Base-by-base conservation (phyloP, 92 coral and sea anemone species). In the Umimayanthus chanpuru region DNA sequence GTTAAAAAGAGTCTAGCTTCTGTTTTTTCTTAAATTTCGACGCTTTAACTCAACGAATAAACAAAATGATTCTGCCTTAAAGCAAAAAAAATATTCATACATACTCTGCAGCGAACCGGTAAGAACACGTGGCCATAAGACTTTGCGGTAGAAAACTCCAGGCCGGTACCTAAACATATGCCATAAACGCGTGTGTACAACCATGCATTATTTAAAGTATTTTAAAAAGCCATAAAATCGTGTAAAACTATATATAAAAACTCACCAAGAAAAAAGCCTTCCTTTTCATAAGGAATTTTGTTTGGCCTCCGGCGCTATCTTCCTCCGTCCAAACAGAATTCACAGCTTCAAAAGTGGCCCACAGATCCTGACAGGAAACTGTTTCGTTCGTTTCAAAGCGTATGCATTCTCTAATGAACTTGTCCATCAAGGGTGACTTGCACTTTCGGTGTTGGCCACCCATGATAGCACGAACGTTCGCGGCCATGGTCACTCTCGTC, bases 401-500 rank as follows among this genome's bases (percentile, higher is more conserved):
- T 20, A 64, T 0, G 18, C 25, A 0, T 64, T 64, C 70, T 64
- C 70, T 64, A 2, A 64, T 64, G 2, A 64, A 64, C 2, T 64
- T 64, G 3, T 64, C 4, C 10, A 64, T 9, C 70, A 64, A 64
- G 3, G 70, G 70, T 64, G 70, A 18, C 14, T 11, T 16, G 2
- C 70, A 64, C 70, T 64, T 64, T 64, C 70, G 70, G 70, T 64
- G 70, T 64, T 64, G 70, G 70, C 70, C 70, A 64, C 70, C 70
- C 10, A 64, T 64, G 18, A 64, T 64, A 2, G 18, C 70, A 1
- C 70, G 70, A 5, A 64, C 70, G 25, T 64, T 64, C 25, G 25
- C 70, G 3, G 70, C 70, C 70, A 64, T 64, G 70, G 12, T 64
- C 25, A 64, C 25, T 64, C 3, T 11, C 6, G 4, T 64, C 70